Evolutionary conservation across 2,888 invertebrate species (phyloP).

Genomic region (Elaeidobius kamerunicus): DNA sequence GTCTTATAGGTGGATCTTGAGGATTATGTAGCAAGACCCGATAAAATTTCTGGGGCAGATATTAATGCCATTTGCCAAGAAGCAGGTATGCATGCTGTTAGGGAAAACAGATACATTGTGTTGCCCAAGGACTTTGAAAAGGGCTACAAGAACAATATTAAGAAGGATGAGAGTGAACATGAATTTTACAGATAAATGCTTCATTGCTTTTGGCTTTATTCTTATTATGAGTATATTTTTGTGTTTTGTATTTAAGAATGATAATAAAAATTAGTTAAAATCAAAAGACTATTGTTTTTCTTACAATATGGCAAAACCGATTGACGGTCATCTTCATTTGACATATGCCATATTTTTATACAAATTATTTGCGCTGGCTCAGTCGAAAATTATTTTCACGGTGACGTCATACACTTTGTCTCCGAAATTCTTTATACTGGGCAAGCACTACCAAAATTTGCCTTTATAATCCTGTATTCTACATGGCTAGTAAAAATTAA

Average conservation of each 20-base stretch:
- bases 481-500: too few relatives aligned
- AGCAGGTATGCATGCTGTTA: slow-evolving; percentile 99
- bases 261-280: too few relatives aligned
- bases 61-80: slow-evolving; percentile 99
- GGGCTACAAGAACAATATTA: slow-evolving; percentile 99
- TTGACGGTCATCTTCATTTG: too few relatives aligned
- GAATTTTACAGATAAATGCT: slow-evolving; percentile 96
- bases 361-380: too few relatives aligned
- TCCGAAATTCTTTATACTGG: too few relatives aligned
- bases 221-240: slow-evolving; percentile 4
- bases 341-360: too few relatives aligned
- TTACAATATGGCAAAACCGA: too few relatives aligned
- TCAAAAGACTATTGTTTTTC: too few relatives aligned
- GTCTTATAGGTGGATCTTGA: slow-evolving; percentile 91
- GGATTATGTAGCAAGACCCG: slow-evolving; percentile 97
- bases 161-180: slow-evolving; percentile 98
- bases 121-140: slow-evolving; percentile 99
- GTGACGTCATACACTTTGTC: too few relatives aligned
- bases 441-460: too few relatives aligned
- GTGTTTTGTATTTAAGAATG: slow-evolving; percentile 13
- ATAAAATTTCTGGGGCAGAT: slow-evolving; percentile 98
- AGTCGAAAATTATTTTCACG: too few relatives aligned
- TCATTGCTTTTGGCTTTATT: slow-evolving; percentile 3
- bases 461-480: too few relatives aligned
- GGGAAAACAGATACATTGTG: slow-evolving; percentile 98